phyloP scores from a whole-genome alignment of 2,797 vertebrate genomes.

The Anabacerthia variegaticeps region DNA sequence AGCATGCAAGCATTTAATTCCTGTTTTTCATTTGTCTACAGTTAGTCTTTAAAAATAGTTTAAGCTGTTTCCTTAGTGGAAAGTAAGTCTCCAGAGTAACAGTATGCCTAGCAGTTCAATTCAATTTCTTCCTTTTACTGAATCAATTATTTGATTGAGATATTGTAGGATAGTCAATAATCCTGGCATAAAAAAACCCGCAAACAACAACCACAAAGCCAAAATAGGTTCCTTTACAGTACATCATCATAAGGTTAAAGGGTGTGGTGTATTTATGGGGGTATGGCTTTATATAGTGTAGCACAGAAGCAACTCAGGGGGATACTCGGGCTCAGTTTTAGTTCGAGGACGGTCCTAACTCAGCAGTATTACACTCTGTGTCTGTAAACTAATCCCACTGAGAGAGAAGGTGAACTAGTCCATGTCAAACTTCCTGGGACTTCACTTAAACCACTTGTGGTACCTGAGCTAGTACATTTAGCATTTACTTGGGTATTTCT shows the following conservation, averaged over 20 bases:
- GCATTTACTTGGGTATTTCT: not conserved
- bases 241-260: not conserved
- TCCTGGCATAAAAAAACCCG: not conserved
- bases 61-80: not conserved
- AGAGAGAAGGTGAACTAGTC: not conserved
- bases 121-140: not conserved
- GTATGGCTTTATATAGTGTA: not conserved
- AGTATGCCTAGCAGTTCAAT: not conserved
- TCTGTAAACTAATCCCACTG: not conserved
- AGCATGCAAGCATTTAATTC: slow-evolving; percentile 5
- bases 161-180: not conserved
- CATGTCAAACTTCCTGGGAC: not conserved
- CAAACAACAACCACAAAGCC: not conserved
- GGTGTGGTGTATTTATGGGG: not conserved
- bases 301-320: not conserved
- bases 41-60: not conserved
- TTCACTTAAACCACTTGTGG: not conserved
- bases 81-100: not conserved
- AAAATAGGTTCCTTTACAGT: not conserved
- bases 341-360: not conserved
- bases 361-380: not conserved
- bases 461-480: not conserved
- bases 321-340: not conserved
- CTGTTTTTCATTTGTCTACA: not conserved
- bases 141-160: not conserved